Conservation (phyloP, 2,888 invertebrate genomes). For the Melanostoma mellinum region DNA sequence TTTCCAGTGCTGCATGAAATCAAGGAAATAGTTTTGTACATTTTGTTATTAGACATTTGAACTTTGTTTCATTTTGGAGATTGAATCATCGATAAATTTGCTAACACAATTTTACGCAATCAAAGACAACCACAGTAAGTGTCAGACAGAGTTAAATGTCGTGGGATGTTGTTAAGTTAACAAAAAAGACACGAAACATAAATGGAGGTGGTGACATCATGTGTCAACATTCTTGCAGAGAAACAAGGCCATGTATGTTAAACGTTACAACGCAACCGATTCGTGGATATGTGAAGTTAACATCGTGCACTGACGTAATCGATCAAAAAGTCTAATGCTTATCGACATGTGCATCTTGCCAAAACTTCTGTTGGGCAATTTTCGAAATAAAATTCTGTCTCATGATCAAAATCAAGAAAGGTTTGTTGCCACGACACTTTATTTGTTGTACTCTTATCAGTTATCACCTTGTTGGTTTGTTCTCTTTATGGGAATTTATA, state of each 20-base stretch:
- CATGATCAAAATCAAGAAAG: not conserved
- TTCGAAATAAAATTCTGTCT: not conserved
- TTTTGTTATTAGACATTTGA: not conserved
- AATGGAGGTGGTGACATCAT: slow-evolving; percentile 48
- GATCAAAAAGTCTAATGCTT: slow-evolving; percentile 27
- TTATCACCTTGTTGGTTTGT: no score
- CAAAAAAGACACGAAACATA: slow-evolving; percentile 30
- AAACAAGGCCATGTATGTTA: slow-evolving; percentile 34
- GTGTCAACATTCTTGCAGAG: slow-evolving; percentile 14
- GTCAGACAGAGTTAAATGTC: slow-evolving; percentile 24
- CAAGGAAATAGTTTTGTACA: slow-evolving; percentile 1
- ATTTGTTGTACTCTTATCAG: not conserved
- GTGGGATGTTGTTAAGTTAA: slow-evolving; percentile 41
- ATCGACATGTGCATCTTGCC: not conserved
- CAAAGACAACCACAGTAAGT: not conserved
- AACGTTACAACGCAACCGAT: slow-evolving; percentile 15
- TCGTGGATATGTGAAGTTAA: slow-evolving; percentile 24
- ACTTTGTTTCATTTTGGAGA: not conserved
- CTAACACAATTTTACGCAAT: slow-evolving; percentile 18
- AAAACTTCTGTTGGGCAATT: no score
- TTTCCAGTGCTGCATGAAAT: slow-evolving; percentile 81
- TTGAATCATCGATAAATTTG: slow-evolving; percentile 26
- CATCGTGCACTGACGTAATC: slow-evolving; percentile 21
- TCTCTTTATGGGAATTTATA: no score
- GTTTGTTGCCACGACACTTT: slow-evolving; percentile 6